These are phyloP conservation scores for Metaphire vulgaris DNA, from an alignment of 1,140 invertebrate genomes.

Conservation along the genomic window DNA sequence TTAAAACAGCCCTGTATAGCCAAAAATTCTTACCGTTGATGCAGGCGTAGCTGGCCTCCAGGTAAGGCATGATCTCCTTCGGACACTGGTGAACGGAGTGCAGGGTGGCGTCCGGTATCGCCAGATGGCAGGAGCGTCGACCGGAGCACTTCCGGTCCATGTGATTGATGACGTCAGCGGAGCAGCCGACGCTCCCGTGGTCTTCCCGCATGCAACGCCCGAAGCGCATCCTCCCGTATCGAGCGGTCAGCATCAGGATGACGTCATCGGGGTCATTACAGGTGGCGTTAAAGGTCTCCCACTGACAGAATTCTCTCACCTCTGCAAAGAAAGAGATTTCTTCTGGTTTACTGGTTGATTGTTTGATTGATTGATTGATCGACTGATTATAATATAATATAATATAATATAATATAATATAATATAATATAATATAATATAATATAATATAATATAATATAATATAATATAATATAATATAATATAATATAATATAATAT, in stretches of 20 bases:
- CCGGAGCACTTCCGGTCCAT: slow-evolving; percentile 16
- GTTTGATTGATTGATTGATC: background rate
- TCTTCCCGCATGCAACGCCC: slow-evolving; percentile 17
- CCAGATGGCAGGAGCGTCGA: background rate
- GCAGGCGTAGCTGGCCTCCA: slow-evolving; percentile 16
- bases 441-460: too few relatives aligned
- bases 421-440: too few relatives aligned
- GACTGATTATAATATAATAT: too few relatives aligned
- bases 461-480: too few relatives aligned
- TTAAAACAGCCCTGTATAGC: too few relatives aligned
- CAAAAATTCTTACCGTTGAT: slow-evolving; percentile 23
- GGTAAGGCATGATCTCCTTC: slow-evolving; percentile 21
- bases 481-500: too few relatives aligned
- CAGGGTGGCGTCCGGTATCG: background rate
- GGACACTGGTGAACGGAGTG: background rate
- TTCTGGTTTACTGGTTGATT: background rate
- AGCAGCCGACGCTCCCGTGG: slow-evolving; percentile 24
- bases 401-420: too few relatives aligned
- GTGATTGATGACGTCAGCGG: slow-evolving; percentile 15
- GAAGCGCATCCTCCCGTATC: slow-evolving; percentile 27
- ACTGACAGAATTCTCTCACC: slow-evolving; percentile 21
- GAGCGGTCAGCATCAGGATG: slow-evolving; percentile 23
- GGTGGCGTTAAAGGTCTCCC: slow-evolving; percentile 27
- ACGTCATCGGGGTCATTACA: slow-evolving; percentile 20
- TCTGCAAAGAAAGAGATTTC: background rate